phyloP scores from a whole-genome alignment of 2,888 invertebrate genomes.

The Synanthedon tipuliformis region DNA sequence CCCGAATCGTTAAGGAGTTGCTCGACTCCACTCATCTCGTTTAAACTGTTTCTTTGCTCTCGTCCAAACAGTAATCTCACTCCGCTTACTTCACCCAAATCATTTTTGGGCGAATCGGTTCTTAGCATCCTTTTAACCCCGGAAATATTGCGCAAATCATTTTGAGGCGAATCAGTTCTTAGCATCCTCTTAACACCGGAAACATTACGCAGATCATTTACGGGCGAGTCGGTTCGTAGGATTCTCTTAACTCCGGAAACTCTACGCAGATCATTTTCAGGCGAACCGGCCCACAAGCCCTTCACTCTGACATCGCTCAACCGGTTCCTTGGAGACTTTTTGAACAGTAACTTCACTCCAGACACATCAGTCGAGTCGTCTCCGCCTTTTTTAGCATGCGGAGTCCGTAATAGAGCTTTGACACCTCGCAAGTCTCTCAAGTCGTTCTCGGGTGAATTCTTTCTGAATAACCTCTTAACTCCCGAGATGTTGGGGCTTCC shows the following conservation, averaged over 20 bases:
- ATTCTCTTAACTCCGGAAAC: conserved; percentile 28
- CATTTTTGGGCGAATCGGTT: conserved; percentile 31
- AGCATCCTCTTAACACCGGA: conserved; percentile 44
- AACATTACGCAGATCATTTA: conserved; percentile 42
- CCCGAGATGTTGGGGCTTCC: conserved; percentile 30
- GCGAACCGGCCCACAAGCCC: conserved; percentile 30
- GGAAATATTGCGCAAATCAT: conserved; percentile 42
- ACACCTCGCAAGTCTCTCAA: conserved; percentile 31
- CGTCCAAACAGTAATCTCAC: conserved; percentile 28
- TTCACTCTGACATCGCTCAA: conserved; percentile 44
- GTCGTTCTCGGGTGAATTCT: conserved; percentile 32
- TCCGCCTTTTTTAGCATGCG: conserved; percentile 29
- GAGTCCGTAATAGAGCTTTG: conserved; percentile 25
- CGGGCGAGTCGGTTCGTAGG: conserved; percentile 23
- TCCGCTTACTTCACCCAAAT: conserved; percentile 38
- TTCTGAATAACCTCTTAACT: conserved; percentile 31
- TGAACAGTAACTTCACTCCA: conserved; percentile 47
- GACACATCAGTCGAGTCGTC: conserved; percentile 48
- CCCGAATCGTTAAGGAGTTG: conserved; percentile 33
- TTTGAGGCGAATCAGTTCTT: conserved; percentile 22
- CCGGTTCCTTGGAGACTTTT: conserved; percentile 37
- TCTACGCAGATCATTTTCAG: conserved; percentile 30
- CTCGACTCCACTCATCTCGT: conserved; percentile 46
- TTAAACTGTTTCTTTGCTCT: conserved; percentile 13
- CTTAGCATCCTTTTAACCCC: conserved; percentile 35